A percentile compares a stretch with the other conserved stretches of the same genome.
Conservation (phyloP, 2,888 invertebrate species). For the Chaitophorus viminalis region DNA sequence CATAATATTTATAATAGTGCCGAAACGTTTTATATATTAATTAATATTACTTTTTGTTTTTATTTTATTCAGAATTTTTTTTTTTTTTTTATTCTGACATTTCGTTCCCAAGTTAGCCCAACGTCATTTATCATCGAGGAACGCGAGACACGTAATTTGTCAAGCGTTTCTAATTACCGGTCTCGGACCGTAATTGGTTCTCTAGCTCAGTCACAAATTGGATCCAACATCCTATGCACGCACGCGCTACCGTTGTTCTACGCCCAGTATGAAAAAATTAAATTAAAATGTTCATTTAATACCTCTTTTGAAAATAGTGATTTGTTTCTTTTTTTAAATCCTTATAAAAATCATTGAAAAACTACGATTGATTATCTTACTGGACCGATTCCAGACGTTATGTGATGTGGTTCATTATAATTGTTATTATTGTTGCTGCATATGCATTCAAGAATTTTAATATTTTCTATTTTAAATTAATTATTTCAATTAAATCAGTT, state of each 20-base stretch:
- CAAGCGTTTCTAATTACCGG: slow-evolving; percentile 61
- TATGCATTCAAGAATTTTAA: too few relatives aligned
- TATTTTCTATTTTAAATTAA: background rate
- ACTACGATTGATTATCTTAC: slow-evolving; percentile 14
- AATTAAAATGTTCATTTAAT: slow-evolving; percentile 47
- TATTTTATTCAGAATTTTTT: slow-evolving; percentile 16
- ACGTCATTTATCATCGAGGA: slow-evolving; percentile 59
- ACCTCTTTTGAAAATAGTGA: slow-evolving; percentile 29
- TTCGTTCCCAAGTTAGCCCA: slow-evolving; percentile 18
- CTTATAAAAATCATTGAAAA: background rate
- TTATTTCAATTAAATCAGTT: background rate
- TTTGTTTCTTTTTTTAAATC: slow-evolving; percentile 28
- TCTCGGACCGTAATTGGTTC: slow-evolving; percentile 61
- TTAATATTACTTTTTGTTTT: background rate
- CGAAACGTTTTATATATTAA: background rate
- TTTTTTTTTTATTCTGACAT: slow-evolving; percentile 8
- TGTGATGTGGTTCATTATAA: background rate
- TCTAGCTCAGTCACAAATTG: slow-evolving; percentile 54
- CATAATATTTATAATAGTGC: too few relatives aligned
- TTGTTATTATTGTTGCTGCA: background rate
- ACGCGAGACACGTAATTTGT: slow-evolving; percentile 61
- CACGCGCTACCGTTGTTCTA: slow-evolving; percentile 33
- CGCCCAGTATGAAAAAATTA: background rate
- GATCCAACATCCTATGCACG: slow-evolving; percentile 51
- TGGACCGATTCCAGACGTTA: background rate